phyloP scores from a whole-genome alignment of 2,888 invertebrate genomes.

The Papilio demoleus region DNA sequence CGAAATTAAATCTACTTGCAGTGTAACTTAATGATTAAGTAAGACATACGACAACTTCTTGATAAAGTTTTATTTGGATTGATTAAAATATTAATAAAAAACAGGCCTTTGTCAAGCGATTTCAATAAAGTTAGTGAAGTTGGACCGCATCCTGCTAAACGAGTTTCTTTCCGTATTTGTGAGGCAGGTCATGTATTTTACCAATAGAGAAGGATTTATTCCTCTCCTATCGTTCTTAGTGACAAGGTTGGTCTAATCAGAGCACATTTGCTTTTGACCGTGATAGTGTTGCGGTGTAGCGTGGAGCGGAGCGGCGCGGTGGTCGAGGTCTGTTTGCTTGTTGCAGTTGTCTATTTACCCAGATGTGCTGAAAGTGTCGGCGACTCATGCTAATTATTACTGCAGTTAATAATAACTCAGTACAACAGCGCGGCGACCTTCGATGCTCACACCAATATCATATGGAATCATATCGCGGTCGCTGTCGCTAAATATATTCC shows the following conservation, averaged over 20 bases:
- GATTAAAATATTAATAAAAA: too few relatives aligned
- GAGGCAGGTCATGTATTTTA: neutral
- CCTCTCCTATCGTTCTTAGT: neutral
- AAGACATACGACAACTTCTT: too few relatives aligned
- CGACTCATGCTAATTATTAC: conserved; percentile 25
- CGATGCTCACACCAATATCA: conserved; percentile 22
- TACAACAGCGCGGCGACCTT: conserved; percentile 12
- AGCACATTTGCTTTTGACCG: too few relatives aligned
- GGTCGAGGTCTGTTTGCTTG: too few relatives aligned
- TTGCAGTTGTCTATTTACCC: conserved; percentile 2
- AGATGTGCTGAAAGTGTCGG: neutral
- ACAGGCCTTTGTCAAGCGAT: too few relatives aligned
- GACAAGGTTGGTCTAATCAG: neutral
- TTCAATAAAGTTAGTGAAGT: too few relatives aligned
- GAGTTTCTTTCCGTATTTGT: neutral
- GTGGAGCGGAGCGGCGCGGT: too few relatives aligned
- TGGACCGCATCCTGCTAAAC: neutral
- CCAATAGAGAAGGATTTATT: neutral
- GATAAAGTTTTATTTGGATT: too few relatives aligned
- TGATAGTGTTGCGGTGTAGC: too few relatives aligned
- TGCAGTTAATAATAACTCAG: conserved; percentile 31
- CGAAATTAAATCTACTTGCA: neutral
- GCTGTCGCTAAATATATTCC: neutral
- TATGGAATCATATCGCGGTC: conserved; percentile 5
- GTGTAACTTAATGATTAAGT: too few relatives aligned